Base-by-base conservation (phyloP, 2,888 invertebrate genomes). In the Ceramica pisi region DNA sequence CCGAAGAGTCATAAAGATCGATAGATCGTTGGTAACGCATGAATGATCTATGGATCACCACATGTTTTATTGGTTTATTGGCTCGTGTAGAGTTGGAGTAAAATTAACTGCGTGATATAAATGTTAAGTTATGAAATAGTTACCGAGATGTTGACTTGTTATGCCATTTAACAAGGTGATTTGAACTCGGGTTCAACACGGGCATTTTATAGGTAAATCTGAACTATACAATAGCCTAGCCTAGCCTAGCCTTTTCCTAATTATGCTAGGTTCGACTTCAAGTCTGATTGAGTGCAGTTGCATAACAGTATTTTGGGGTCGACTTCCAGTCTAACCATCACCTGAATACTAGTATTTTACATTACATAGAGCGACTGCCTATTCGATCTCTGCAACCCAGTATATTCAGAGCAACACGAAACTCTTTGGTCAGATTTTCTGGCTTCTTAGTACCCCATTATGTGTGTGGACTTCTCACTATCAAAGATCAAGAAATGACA, bases 21-120 rank as follows among this genome's bases (percentile, higher is more conserved):
- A 86, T 88, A 82, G 85, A 87, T 88, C 85, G 88, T 85, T 86
- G 86, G 78, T 68, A 87, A 79, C 74, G 80, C 78, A 82, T 82
- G 86, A 89, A 88, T 85, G 89, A 87, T 89, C 89, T 85, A 91
- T 92, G 86, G 87, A 91, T 92, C 89, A 90, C 83, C 69, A 68
- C 60, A 70, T 70, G 67, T 89, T 80, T 88, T 89, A 91, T 90
- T 50, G 75, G 78, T 89, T 87, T 87, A 90, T 86, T 86, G 82
- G 75, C 62, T 71, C 61, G 75, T 78, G 23, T 70, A 80, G 81
- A 72, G 75, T 78, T 60, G 67, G 75, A 62, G 51, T 66, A 31
- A 71, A 75, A 72, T 83, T 79, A 85, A 81, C 78, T 81, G 73
- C 67, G 67, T 48, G 70, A 70, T 48, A 75, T 71, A 51, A 78